Evolutionary conservation across 2,888 invertebrate species (phyloP).

Genomic region (Acanthosepion lycidas): DNA sequence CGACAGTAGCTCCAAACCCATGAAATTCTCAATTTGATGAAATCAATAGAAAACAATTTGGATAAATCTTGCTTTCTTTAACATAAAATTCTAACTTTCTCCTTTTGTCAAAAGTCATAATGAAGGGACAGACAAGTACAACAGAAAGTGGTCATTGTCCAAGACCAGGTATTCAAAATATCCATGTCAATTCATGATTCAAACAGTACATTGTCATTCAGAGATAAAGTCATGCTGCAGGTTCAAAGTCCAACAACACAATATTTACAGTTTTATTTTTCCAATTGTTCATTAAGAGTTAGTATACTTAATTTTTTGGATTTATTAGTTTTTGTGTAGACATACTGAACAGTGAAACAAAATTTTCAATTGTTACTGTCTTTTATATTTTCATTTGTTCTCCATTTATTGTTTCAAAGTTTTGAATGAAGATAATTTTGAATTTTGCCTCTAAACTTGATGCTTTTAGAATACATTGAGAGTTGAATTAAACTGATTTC

Average conservation of each 20-base stretch:
- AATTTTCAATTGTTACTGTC: neutral
- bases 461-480: neutral
- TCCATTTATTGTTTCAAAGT: neutral
- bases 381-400: neutral
- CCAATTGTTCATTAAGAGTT: neutral
- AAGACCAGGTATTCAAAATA: neutral
- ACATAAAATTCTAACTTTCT: neutral
- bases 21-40: neutral
- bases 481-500: neutral
- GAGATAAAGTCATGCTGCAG: neutral
- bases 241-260: neutral
- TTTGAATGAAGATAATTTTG: neutral
- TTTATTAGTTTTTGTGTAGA: neutral
- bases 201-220: neutral
- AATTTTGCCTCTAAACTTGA: neutral
- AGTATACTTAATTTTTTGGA: neutral
- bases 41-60: neutral
- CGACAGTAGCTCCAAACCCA: neutral
- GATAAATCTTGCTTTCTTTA: neutral
- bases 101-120: neutral
- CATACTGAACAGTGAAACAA: neutral
- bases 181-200: neutral
- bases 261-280: constrained; percentile 33
- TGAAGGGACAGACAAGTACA: neutral
- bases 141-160: neutral